Evolutionary conservation across 2,888 invertebrate genomes (phyloP).

Genomic region (Drosophila falleni): DNA sequence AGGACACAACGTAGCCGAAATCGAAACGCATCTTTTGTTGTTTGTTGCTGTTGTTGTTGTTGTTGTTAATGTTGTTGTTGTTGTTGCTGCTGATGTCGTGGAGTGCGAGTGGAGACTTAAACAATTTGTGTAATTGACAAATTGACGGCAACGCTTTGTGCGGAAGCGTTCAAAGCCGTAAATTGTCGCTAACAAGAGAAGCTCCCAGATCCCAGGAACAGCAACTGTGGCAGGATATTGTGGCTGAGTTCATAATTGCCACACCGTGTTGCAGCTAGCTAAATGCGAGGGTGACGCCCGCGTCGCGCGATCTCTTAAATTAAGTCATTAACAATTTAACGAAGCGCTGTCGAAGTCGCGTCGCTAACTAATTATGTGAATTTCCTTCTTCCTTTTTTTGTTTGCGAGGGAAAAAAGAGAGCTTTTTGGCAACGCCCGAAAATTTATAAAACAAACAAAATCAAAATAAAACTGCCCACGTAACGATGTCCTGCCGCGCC

Average conservation of each 20-base stretch:
- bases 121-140: slow-evolving; percentile 85
- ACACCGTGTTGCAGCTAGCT: slow-evolving; percentile 34
- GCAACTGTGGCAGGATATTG: slow-evolving; percentile 49
- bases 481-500: slow-evolving; percentile 65
- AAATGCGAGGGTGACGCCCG: slow-evolving; percentile 61
- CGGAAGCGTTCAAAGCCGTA: slow-evolving; percentile 81
- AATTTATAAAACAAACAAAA: slow-evolving; percentile 76
- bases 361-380: slow-evolving; percentile 83
- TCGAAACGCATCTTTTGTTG: slow-evolving; percentile 58
- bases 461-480: slow-evolving; percentile 58
- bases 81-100: slow-evolving; percentile 45
- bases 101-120: slow-evolving; percentile 59
- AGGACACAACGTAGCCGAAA: slow-evolving; percentile 43
- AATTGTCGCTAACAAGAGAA: slow-evolving; percentile 82
- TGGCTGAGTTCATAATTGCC: slow-evolving; percentile 56
- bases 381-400: slow-evolving; percentile 69
- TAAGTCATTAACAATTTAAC: slow-evolving; percentile 81
- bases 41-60: slow-evolving; percentile 25
- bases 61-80: slow-evolving; percentile 26
- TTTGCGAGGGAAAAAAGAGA: background rate
- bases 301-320: slow-evolving; percentile 71
- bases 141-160: slow-evolving; percentile 83
- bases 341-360: slow-evolving; percentile 62
- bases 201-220: slow-evolving; percentile 32
- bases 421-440: slow-evolving; percentile 57